phyloP scores from a whole-genome alignment of 2,113 vertebrate genomes.

The Xerus inauris region DNA sequence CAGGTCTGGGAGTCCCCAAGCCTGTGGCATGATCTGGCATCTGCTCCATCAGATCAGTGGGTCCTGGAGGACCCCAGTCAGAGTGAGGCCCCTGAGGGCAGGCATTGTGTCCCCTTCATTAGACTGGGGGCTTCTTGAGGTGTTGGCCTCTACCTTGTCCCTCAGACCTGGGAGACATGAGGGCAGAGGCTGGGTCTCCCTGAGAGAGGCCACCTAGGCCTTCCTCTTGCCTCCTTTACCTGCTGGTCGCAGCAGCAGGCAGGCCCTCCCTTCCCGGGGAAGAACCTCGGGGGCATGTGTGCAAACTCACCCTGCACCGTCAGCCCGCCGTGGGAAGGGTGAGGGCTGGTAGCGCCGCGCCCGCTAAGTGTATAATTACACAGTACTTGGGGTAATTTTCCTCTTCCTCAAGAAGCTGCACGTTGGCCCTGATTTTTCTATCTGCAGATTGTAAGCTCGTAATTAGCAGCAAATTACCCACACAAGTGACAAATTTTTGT shows the following conservation, averaged over 20 bases:
- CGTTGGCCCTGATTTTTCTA: constrained; percentile 89
- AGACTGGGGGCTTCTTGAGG: neutral
- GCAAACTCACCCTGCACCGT: constrained; percentile 77
- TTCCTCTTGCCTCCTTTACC: neutral
- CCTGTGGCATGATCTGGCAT: neutral
- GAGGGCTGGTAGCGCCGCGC: constrained; percentile 81
- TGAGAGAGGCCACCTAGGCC: neutral
- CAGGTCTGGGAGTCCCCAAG: rapidly evolving
- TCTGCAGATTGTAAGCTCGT: constrained; percentile 88
- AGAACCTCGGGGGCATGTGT: constrained; percentile 56
- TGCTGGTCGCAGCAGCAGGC: neutral
- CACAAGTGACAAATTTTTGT: constrained; percentile 89
- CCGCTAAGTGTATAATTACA: constrained; percentile 89
- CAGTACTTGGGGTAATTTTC: constrained; percentile 87
- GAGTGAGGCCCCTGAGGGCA: neutral
- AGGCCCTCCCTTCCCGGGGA: neutral
- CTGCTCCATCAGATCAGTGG: neutral
- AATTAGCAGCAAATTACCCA: constrained; percentile 89
- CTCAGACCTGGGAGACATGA: neutral
- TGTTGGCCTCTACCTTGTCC: neutral
- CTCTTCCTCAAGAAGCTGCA: constrained; percentile 87
- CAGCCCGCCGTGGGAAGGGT: constrained; percentile 80
- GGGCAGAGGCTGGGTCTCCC: neutral
- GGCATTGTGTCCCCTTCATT: neutral
- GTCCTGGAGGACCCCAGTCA: neutral